Evolutionary conservation across 2,113 vertebrate species (phyloP), one percentile per base, ranked within the genome.

Genomic region (Phaetusa simplex): DNA sequence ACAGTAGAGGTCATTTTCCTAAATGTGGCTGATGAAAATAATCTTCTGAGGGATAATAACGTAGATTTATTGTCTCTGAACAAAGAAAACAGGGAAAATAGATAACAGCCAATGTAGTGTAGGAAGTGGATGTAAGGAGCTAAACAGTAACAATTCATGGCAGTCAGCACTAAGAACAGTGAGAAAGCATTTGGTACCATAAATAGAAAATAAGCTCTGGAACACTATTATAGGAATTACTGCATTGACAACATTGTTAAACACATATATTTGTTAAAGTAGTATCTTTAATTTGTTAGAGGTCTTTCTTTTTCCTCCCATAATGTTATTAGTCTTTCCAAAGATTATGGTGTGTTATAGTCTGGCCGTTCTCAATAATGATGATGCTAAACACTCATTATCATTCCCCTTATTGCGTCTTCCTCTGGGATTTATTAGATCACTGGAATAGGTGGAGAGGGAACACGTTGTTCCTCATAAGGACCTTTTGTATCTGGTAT

Each of bases 1-100:
- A 64, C 23, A 55, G 59, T 43, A 59, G 81, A 96, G 84, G 93
- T 95, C 7, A 93, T 83, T 95, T 90, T 53, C 76, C 86, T 81
- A 70, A 86, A 64, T 32, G 23, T 78, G 47, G n/a, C 59, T 86
- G 69, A 34, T 78, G 69, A 55, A 95, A 93, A 76, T 47, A 80
- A 74, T 89, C 69, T 71, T 74, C n/a, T 62, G 32, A 70, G 55
- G 42, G 50, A 70, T 74, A 81, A 81, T 17, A 55, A 18, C 67
- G n/a, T 5, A 29, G n/a, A 81, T 62, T 81, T 91, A 71, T 91
- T 71, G 38, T 42, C 21, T 14, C 38, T 93, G 72, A 91, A 45
- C 30, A 88, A 81, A 70, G 76, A 67, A 40, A 78, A 58, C 2
- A 4, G 21, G 17, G 11, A 83, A 93, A 80, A 90, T 23, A 59